Conservation (phyloP, 1,140 invertebrate species). For the Belonocnema kinseyi region DNA sequence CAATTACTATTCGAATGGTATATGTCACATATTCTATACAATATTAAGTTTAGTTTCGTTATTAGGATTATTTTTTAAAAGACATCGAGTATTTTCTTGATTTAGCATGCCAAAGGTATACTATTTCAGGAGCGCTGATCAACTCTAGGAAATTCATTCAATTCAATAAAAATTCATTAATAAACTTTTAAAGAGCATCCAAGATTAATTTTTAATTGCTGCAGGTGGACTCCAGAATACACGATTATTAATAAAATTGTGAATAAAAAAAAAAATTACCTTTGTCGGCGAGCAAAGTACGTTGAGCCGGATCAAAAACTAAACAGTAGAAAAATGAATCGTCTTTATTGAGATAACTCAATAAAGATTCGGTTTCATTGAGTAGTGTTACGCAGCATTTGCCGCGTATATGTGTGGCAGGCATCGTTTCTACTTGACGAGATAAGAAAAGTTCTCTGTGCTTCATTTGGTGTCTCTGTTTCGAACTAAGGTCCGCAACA, state of each 20-base stretch:
- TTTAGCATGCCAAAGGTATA: too few species aligned
- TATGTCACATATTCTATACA: too few species aligned
- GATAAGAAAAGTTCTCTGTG: conserved; percentile 99
- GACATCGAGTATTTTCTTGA: too few species aligned
- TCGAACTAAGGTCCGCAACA: conserved; percentile 78
- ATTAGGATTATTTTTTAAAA: too few species aligned
- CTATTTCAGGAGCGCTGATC: too few species aligned
- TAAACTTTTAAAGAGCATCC: too few species aligned
- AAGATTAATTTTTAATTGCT: too few species aligned
- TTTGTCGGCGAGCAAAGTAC: conserved; percentile 98
- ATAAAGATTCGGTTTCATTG: conserved; percentile 97
- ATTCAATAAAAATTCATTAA: neutral
- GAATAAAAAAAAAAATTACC: conserved; percentile 79
- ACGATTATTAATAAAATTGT: neutral
- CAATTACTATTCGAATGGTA: too few species aligned
- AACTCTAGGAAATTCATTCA: too few species aligned
- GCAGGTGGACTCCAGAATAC: neutral
- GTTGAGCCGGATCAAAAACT: conserved; percentile 99
- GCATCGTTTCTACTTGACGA: conserved; percentile 97
- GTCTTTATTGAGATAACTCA: conserved; percentile 98
- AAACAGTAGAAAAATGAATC: conserved; percentile 99
- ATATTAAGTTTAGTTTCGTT: too few species aligned
- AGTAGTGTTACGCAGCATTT: conserved; percentile 98
- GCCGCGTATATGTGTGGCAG: conserved; percentile 98
- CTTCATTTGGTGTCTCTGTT: conserved; percentile 95